Conservation (phyloP, 2,797 vertebrate genomes). For the Myiotriccus ornatus region DNA sequence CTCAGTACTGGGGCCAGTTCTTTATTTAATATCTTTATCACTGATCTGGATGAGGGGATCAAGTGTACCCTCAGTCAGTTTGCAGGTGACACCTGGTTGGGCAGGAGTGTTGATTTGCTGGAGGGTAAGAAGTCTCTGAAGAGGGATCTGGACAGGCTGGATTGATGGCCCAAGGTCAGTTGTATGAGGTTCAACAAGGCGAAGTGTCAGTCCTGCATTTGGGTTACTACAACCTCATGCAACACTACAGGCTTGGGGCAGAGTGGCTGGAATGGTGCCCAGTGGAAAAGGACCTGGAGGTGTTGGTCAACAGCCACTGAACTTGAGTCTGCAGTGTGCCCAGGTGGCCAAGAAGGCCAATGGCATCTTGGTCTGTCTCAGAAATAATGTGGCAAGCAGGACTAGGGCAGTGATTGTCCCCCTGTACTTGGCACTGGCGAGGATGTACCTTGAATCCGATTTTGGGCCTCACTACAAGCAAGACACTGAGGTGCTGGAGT, state of each 20-base stretch:
- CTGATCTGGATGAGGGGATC: not conserved
- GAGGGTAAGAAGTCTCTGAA: not conserved
- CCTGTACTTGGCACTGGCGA: not conserved
- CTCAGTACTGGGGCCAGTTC: not conserved
- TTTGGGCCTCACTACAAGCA: not conserved
- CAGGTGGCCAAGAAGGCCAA: not conserved
- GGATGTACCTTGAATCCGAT: not conserved
- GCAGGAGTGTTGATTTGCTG: not conserved
- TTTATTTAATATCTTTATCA: not conserved
- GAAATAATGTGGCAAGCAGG: not conserved
- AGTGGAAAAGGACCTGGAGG: not conserved
- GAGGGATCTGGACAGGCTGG: not conserved
- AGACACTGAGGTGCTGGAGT: not conserved
- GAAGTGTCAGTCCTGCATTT: not conserved
- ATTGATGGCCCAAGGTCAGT: not conserved
- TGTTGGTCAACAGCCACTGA: not conserved
- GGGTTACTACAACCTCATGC: not conserved
- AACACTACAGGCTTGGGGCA: not conserved
- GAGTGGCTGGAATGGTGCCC: not conserved
- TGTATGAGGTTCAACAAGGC: not conserved
- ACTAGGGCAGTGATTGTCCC: not conserved
- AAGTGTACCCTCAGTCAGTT: not conserved
- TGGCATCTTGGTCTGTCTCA: not conserved
- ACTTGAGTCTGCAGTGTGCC: not conserved
- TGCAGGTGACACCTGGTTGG: not conserved